phyloP scores from a whole-genome alignment of 2,888 invertebrate species.

The Trachelus troglodyta region DNA sequence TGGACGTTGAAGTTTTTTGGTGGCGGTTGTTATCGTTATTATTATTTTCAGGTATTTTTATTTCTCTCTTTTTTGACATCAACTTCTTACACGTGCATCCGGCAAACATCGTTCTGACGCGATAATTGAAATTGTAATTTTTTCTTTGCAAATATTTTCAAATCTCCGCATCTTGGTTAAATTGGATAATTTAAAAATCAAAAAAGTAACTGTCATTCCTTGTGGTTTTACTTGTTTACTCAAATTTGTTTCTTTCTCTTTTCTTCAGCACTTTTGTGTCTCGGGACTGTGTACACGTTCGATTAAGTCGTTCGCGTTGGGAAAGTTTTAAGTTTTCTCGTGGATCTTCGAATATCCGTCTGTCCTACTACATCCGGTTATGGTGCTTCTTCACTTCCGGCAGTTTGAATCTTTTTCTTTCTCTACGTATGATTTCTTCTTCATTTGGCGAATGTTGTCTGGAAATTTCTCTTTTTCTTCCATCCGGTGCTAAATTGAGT shows the following conservation, averaged over 20 bases:
- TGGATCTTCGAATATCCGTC: background rate
- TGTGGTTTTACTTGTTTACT: background rate
- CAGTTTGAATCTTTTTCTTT: background rate
- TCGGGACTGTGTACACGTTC: background rate
- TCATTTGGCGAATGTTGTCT: constrained; percentile 4
- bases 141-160: background rate
- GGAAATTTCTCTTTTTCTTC: background rate
- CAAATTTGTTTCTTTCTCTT: background rate
- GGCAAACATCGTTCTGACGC: background rate
- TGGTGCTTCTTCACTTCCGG: too few species aligned
- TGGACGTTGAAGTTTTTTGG: background rate
- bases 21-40: background rate
- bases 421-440: background rate
- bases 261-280: background rate
- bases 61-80: background rate
- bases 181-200: background rate
- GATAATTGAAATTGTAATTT: background rate
- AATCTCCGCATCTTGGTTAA: background rate
- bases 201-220: background rate
- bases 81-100: background rate
- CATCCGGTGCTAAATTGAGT: background rate
- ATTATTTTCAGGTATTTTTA: background rate
- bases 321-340: background rate
- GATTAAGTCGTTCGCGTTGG: background rate
- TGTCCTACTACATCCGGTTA: too few species aligned